Percentiles rank a stretch among this genome's conserved stretches.
phyloP scores from a whole-genome alignment of 1,140 invertebrate species.

The Zaprionus ghesquierei region DNA sequence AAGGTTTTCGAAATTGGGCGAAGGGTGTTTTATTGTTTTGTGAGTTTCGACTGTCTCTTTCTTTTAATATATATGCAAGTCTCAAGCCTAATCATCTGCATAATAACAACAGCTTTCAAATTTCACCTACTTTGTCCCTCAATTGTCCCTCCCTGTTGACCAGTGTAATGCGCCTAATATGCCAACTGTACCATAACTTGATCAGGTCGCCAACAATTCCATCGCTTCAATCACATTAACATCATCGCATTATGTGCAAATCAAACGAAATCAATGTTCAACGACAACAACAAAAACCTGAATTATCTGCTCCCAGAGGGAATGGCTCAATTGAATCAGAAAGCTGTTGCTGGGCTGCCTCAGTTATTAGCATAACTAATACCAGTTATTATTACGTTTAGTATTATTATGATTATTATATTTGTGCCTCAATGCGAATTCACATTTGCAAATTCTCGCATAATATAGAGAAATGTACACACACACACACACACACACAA shows the following conservation, averaged over 20 bases:
- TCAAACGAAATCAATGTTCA: constrained; percentile 13
- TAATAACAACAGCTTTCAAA: neutral
- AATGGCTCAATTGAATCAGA: neutral
- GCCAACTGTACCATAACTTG: neutral
- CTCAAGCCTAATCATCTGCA: too few species aligned
- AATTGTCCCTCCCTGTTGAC: neutral
- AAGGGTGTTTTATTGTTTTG: too few species aligned
- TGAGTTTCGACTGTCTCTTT: too few species aligned
- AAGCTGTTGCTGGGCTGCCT: constrained; percentile 1
- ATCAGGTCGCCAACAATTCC: neutral
- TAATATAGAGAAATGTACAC: constrained; percentile 19
- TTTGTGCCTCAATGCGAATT: neutral
- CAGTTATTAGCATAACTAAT: constrained; percentile 49
- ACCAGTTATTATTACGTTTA: constrained; percentile 17
- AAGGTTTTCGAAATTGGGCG: too few species aligned
- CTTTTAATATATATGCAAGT: neutral
- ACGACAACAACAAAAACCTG: neutral
- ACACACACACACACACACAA: neutral
- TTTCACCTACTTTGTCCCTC: neutral
- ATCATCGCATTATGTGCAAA: neutral
- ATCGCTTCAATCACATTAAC: neutral
- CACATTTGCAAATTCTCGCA: constrained; percentile 28
- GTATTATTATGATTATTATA: constrained; percentile 28
- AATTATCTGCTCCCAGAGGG: constrained; percentile 15
- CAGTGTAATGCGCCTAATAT: neutral